Evolutionary conservation across 2,113 vertebrate genomes (phyloP).

Genomic region (Piaya cayana): DNA sequence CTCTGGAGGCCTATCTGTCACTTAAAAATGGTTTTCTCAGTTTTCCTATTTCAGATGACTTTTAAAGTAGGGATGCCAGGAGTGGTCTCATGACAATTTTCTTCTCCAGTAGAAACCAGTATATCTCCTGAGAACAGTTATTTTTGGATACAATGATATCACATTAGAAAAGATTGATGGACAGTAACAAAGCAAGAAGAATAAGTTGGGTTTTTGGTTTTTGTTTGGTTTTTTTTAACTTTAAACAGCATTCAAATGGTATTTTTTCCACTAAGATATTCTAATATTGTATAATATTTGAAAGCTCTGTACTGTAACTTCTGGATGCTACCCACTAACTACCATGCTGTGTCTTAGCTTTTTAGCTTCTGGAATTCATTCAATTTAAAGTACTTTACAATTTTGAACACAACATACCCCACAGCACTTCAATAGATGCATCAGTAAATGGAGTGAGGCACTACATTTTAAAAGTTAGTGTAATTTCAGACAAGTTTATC

Average conservation of each 20-base stretch:
- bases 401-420: background rate
- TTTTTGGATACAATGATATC: background rate
- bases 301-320: background rate
- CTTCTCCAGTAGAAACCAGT: background rate
- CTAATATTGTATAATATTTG: background rate
- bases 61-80: background rate
- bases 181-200: background rate
- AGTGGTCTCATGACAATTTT: background rate
- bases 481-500: background rate
- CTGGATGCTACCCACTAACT: background rate
- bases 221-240: too few relatives aligned
- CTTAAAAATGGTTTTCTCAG: background rate
- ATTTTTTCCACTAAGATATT: background rate
- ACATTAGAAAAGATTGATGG: background rate
- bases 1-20: background rate
- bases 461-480: background rate
- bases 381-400: background rate
- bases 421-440: background rate
- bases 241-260: background rate
- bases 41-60: background rate
- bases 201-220: too few relatives aligned
- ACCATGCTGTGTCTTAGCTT: background rate
- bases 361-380: background rate
- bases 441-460: background rate
- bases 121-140: background rate